Evolutionary conservation across 2,797 vertebrate genomes (phyloP), one percentile per base, ranked within the genome.

Genomic region (Sandelia bainsii): DNA sequence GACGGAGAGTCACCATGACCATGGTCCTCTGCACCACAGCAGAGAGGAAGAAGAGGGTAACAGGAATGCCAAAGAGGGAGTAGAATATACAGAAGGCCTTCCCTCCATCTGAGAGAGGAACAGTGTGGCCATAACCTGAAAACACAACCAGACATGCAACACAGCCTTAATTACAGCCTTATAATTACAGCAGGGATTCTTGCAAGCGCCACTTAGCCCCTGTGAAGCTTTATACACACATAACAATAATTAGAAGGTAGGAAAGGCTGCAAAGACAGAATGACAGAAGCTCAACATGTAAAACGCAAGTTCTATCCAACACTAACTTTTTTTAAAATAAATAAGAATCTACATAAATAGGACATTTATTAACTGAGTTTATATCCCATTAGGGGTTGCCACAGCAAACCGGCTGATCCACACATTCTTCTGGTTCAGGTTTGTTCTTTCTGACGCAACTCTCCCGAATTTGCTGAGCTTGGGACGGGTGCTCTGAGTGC

Each of bases 61-160:
- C 94, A 0, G 98, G 98, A 83, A 99, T 98, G 50, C 98, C 98
- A 0, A 98, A 88, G 57, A 98, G 85, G 0, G 96, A 95, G 91
- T 98, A 99, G 89, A 98, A 74, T 81, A 99, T 96, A 76, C 98
- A 99, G 91, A 99, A 99, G 52, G 95, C 93, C 89, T 99, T 99
- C 4, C 98, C 98, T 48, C 93, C 97, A 1, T 99, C 96, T 0
- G 98, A 99, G 52, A 99, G 93, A 64, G 98, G 98, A 78, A 97
- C 98, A 0, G 96, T 95, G 91, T 99, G 98, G 61, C 98, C 98
- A 67, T 99, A 99, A 61, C 98, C 98, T 99, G 92, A 53, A 79
- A 62, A 77, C 34, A 79, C 12, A 72, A 39, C 10, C 70, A 75
- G 50, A 79, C 48, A 57, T 23, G 29, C 27, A 63, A 19, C 70